These are phyloP conservation scores for Sebastes cheni DNA, from an alignment of 2,797 vertebrate genomes.

Conservation along the genomic window DNA sequence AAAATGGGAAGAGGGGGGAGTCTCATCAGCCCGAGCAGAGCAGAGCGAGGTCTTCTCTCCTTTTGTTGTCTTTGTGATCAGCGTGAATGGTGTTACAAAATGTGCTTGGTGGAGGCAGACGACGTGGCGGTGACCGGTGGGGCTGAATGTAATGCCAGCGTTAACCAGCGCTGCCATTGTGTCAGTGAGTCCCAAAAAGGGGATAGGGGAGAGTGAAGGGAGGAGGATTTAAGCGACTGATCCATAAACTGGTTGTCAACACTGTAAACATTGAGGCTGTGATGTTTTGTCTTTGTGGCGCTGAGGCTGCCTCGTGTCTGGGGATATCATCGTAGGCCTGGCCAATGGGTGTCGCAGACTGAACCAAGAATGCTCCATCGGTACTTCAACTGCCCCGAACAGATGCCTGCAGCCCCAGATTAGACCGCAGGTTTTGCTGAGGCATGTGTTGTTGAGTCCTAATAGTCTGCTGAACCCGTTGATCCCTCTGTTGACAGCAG, in stretches of 20 bases:
- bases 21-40: neutral
- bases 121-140: neutral
- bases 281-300: slow-evolving; percentile 9
- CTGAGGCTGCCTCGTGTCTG: neutral
- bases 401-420: neutral
- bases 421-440: neutral
- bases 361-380: neutral
- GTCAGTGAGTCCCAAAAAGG: neutral
- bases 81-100: neutral
- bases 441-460: neutral
- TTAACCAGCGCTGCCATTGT: neutral
- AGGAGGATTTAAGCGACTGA: neutral
- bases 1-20: neutral
- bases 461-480: neutral
- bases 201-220: neutral
- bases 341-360: neutral
- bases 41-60: neutral
- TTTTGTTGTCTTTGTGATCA: neutral
- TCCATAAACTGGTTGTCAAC: slow-evolving; percentile 1
- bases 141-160: neutral
- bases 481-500: neutral
- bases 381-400: neutral
- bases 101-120: neutral
- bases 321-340: neutral
- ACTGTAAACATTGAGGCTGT: neutral